phyloP scores from a whole-genome alignment of 2,113 vertebrate genomes.

The Muntiacus reevesi region DNA sequence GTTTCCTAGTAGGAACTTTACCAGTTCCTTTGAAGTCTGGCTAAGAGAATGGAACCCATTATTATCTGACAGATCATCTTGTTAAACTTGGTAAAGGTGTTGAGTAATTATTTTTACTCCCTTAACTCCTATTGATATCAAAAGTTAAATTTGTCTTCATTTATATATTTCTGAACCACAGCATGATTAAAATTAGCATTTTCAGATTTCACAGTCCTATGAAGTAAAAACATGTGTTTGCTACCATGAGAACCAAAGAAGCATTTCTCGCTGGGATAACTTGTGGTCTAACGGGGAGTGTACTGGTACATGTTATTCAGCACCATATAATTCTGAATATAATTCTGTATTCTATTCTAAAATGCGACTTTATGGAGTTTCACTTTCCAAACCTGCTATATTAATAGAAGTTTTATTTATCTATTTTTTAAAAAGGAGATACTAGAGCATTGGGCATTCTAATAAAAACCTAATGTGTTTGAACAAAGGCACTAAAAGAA shows the following conservation, averaged over 20 bases:
- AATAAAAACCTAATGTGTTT: neutral
- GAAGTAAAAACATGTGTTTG: neutral
- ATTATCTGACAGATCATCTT: neutral
- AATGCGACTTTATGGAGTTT: neutral
- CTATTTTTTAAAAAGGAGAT: neutral
- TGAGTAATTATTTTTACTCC: neutral
- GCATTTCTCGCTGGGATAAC: neutral
- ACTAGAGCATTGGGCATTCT: neutral
- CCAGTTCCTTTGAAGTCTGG: neutral
- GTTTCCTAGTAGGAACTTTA: neutral
- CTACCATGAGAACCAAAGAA: neutral
- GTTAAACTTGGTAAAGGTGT: neutral
- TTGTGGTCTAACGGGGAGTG: rapidly evolving
- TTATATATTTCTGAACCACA: neutral
- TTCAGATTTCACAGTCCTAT: neutral
- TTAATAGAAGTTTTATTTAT: neutral
- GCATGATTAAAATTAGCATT: neutral
- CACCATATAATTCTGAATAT: neutral
- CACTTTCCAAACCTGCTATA: neutral
- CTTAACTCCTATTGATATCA: neutral
- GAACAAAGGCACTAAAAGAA: neutral
- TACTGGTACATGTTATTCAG: neutral
- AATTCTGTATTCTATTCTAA: neutral
- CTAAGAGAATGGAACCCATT: neutral
- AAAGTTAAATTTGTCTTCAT: neutral